These are phyloP conservation scores for Bombylius discolor DNA, from an alignment of 2,888 invertebrate genomes.

Conservation along the genomic window DNA sequence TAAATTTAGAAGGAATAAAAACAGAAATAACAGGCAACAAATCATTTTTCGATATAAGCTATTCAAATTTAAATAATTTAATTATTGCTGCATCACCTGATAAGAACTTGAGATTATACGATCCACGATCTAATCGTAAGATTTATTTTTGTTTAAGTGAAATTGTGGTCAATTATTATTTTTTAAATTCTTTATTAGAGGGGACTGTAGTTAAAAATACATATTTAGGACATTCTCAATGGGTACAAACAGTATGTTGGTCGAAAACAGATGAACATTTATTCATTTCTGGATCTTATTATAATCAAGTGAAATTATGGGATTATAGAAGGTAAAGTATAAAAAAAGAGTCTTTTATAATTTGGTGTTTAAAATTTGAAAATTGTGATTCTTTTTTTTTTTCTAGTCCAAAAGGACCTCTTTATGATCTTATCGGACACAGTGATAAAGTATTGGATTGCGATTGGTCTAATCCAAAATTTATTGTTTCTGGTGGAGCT, in stretches of 20 bases:
- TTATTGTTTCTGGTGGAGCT: constrained; percentile 81
- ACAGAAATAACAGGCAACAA: constrained; percentile 78
- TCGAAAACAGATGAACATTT: constrained; percentile 65
- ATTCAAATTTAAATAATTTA: constrained; percentile 60
- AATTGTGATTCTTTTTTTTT: constrained; percentile 11
- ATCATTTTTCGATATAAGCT: constrained; percentile 75
- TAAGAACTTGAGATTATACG: constrained; percentile 79
- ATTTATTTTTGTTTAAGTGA: not conserved
- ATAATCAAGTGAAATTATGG: constrained; percentile 87
- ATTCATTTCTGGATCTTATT: constrained; percentile 88
- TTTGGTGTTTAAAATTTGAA: not conserved
- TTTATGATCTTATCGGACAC: constrained; percentile 88
- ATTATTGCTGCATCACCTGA: constrained; percentile 85
- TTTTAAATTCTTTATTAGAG: constrained; percentile 41
- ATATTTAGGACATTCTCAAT: constrained; percentile 72
- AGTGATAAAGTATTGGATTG: constrained; percentile 86
- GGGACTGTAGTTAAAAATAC: constrained; percentile 76
- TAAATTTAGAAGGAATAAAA: constrained; percentile 69
- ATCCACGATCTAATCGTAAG: constrained; percentile 73
- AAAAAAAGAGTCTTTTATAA: too few relatives aligned
- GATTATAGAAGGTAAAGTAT: constrained; percentile 66
- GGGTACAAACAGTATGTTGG: constrained; percentile 89
- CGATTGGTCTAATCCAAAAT: constrained; percentile 81
- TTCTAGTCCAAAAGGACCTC: constrained; percentile 72
- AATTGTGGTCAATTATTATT: not conserved